phyloP scores from a whole-genome alignment of 2,797 vertebrate species.

The Hydrocynus forskahlii region DNA sequence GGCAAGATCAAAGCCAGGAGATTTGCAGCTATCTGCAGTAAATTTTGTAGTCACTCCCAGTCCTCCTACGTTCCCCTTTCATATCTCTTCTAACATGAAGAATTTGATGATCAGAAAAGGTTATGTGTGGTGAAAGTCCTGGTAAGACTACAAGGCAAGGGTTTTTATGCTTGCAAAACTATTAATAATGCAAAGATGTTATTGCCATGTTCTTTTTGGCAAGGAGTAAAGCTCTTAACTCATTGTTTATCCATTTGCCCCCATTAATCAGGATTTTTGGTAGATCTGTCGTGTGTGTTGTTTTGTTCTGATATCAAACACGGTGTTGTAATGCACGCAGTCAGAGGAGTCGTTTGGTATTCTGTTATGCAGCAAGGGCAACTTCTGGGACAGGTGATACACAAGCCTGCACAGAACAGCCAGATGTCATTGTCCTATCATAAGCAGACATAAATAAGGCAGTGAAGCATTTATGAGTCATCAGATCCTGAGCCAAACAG shows the following conservation, averaged over 20 bases:
- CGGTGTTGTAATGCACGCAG: neutral
- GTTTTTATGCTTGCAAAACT: neutral
- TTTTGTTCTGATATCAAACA: neutral
- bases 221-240: neutral
- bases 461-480: conserved; percentile 75
- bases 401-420: conserved; percentile 60
- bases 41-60: conserved; percentile 63
- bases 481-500: conserved; percentile 62
- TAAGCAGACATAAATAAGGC: conserved; percentile 53
- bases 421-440: conserved; percentile 74
- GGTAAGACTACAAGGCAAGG: conserved; percentile 15
- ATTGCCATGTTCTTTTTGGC: neutral
- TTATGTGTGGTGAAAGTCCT: conserved; percentile 7
- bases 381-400: conserved; percentile 51
- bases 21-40: conserved; percentile 75
- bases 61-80: conserved; percentile 35
- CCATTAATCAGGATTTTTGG: neutral
- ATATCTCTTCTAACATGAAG: conserved; percentile 33
- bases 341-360: conserved; percentile 25
- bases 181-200: conserved; percentile 14
- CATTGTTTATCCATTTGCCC: neutral
- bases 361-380: conserved; percentile 53
- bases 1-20: conserved; percentile 75
- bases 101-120: conserved; percentile 39
- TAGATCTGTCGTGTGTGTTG: neutral